These are phyloP conservation scores for Cataglyphis hispanica DNA, from an alignment of 1,140 invertebrate species.

Conservation along the genomic window DNA sequence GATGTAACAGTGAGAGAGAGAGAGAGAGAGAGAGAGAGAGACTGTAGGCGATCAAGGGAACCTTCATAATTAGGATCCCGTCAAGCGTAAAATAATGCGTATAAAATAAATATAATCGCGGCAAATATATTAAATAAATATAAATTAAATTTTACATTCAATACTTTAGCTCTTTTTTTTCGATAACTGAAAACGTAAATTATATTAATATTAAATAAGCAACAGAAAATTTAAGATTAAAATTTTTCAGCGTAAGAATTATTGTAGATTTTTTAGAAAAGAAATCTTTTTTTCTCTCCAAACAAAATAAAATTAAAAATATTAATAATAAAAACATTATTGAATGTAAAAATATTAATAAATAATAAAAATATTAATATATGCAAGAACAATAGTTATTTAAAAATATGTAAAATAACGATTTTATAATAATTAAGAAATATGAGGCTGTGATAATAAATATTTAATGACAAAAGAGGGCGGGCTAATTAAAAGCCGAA, in stretches of 20 bases:
- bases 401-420: background rate
- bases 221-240: background rate
- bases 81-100: slow-evolving; percentile 35
- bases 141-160: background rate
- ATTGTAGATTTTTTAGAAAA: background rate
- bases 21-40: background rate
- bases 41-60: background rate
- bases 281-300: background rate
- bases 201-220: background rate
- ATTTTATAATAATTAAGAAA: background rate
- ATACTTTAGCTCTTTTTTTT: background rate
- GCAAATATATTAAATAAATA: slow-evolving; percentile 11
- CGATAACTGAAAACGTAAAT: slow-evolving; percentile 1
- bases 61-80: slow-evolving; percentile 44
- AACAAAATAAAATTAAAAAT: slow-evolving; percentile 11
- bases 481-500: too few relatives aligned
- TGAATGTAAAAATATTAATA: too few relatives aligned
- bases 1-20: background rate
- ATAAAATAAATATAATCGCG: slow-evolving; percentile 56
- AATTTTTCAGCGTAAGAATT: background rate
- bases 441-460: too few relatives aligned
- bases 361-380: too few relatives aligned
- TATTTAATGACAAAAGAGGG: too few relatives aligned
- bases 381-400: background rate
- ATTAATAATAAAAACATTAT: background rate